Conservation (phyloP, 2,797 vertebrate species). For the Telmatherina bonti region DNA sequence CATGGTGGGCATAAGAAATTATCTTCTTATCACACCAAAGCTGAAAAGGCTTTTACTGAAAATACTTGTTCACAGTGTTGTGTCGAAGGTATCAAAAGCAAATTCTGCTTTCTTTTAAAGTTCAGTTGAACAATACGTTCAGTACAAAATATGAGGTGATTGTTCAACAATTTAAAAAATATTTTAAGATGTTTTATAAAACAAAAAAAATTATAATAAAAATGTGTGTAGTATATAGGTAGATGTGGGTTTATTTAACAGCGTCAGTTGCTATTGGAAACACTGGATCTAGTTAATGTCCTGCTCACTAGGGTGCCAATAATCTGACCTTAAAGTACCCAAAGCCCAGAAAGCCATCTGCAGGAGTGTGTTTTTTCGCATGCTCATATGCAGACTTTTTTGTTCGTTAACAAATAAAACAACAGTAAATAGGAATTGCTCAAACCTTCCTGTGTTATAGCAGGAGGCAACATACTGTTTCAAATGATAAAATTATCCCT, state of each 20-base stretch:
- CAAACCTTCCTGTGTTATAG: background rate
- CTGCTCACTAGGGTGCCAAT: slow-evolving; percentile 16
- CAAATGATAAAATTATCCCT: background rate
- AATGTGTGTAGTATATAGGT: too few species aligned
- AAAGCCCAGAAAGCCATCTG: slow-evolving; percentile 23
- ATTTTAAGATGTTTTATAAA: background rate
- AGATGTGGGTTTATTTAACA: too few species aligned
- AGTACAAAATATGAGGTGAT: background rate
- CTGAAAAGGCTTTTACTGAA: background rate
- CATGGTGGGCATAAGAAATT: background rate
- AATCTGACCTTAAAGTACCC: slow-evolving; percentile 28
- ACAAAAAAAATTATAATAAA: background rate
- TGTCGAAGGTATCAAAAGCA: background rate
- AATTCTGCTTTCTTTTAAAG: background rate
- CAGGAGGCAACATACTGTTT: background rate
- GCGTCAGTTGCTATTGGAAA: too few species aligned
- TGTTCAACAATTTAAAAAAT: background rate
- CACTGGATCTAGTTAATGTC: too few species aligned
- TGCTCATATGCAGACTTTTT: background rate
- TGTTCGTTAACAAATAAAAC: background rate
- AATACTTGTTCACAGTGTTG: background rate
- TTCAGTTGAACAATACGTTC: too few species aligned
- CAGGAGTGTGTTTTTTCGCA: background rate
- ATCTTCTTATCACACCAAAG: background rate
- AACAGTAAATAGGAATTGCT: background rate